Evolutionary conservation across 2,888 invertebrate genomes (phyloP).

Genomic region (Eudemis profundana): DNA sequence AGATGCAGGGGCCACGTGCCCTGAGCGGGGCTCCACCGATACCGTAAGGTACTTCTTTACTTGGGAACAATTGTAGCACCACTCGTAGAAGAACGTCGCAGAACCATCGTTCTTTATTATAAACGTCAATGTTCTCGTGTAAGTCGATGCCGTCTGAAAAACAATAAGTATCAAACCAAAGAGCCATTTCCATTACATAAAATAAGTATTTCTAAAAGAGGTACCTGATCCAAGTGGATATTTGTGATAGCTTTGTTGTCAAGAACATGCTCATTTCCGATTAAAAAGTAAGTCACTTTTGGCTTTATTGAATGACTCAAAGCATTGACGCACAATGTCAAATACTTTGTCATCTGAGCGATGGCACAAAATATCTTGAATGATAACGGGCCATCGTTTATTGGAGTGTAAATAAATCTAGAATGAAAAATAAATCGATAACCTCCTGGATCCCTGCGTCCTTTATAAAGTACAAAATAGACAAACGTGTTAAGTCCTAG

Average conservation of each 20-base stretch:
- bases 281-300: constrained; percentile 76
- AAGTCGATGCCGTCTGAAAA: constrained; percentile 75
- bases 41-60: constrained; percentile 75
- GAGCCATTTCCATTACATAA: no score
- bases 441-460: no score
- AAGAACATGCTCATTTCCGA: constrained; percentile 71
- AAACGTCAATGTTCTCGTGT: constrained; percentile 73
- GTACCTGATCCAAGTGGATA: constrained; percentile 79
- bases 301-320: constrained; percentile 82
- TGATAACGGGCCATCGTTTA: constrained; percentile 80
- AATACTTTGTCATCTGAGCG: constrained; percentile 78
- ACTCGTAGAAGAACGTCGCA: constrained; percentile 75
- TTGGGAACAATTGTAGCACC: constrained; percentile 63
- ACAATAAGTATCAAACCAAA: background rate
- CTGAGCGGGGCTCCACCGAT: constrained; percentile 68
- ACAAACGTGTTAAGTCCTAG: no score
- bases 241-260: constrained; percentile 70
- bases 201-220: no score
- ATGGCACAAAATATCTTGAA: constrained; percentile 85
- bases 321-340: constrained; percentile 81
- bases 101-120: constrained; percentile 76
- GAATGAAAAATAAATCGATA: constrained; percentile 45
- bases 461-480: no score
- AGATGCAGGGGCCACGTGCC: constrained; percentile 68
- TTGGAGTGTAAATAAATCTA: constrained; percentile 84